Conservation (phyloP, 2,113 vertebrate genomes). For the Martes martes region DNA sequence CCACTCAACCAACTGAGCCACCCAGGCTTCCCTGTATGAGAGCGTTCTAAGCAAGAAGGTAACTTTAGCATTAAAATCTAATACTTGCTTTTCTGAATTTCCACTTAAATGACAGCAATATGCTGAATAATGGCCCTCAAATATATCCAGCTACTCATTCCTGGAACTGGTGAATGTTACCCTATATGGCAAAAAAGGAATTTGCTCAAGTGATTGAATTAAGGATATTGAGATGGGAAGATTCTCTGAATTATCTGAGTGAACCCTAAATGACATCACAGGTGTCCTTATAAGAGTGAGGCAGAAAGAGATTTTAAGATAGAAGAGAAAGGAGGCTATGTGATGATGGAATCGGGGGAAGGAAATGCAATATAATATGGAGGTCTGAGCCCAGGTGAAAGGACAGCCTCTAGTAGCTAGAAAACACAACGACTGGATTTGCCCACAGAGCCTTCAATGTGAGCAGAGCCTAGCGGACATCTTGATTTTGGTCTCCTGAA, state of each 20-base stretch:
- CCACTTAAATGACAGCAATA: background rate
- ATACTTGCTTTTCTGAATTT: background rate
- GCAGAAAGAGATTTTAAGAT: background rate
- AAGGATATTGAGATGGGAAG: background rate
- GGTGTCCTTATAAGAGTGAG: background rate
- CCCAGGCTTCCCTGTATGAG: background rate
- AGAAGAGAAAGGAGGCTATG: background rate
- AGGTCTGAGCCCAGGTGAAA: background rate
- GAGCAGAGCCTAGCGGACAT: background rate
- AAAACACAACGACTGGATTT: background rate
- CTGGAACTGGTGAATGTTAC: background rate
- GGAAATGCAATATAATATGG: background rate
- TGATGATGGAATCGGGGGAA: background rate
- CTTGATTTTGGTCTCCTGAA: background rate
- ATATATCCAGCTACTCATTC: background rate
- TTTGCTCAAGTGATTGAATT: background rate
- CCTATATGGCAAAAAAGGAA: background rate
- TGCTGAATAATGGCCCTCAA: background rate
- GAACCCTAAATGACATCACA: background rate
- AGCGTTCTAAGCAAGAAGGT: background rate
- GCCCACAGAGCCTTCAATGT: background rate
- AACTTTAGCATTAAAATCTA: background rate
- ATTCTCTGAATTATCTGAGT: background rate
- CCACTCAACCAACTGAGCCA: too few relatives aligned
- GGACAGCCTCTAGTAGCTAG: background rate